phyloP scores from a whole-genome alignment of 2,797 vertebrate genomes.

The Distichodus sexfasciatus region DNA sequence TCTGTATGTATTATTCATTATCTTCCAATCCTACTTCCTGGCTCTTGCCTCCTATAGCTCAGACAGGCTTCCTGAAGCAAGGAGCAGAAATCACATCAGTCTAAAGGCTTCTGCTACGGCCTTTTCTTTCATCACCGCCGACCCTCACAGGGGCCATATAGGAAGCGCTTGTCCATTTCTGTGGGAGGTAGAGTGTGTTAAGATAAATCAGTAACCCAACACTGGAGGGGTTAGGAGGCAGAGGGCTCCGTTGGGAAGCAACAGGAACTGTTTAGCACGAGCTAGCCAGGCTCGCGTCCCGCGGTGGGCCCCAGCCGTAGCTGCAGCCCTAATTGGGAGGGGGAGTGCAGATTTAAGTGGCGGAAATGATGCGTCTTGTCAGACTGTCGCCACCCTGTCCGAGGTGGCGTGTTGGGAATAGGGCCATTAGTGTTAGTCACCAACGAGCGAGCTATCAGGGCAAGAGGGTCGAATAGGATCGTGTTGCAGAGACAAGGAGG shows the following conservation, averaged over 20 bases:
- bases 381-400: slow-evolving; percentile 48
- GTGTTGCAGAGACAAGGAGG: slow-evolving; percentile 31
- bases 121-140: slow-evolving; percentile 6
- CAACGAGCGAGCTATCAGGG: slow-evolving; percentile 51
- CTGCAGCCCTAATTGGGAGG: slow-evolving; percentile 8
- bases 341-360: slow-evolving; percentile 43
- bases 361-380: slow-evolving; percentile 51
- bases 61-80: neutral
- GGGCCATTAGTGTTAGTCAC: slow-evolving; percentile 51
- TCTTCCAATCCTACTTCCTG: neutral
- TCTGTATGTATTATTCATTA: neutral
- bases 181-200: slow-evolving; percentile 38
- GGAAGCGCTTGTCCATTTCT: slow-evolving; percentile 30
- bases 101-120: neutral
- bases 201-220: slow-evolving; percentile 54
- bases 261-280: slow-evolving; percentile 53
- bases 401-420: slow-evolving; percentile 45
- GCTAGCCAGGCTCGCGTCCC: slow-evolving; percentile 29
- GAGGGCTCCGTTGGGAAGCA: slow-evolving; percentile 46
- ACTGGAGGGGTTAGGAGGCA: slow-evolving; percentile 54
- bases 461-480: slow-evolving; percentile 50
- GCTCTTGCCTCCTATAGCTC: neutral
- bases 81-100: neutral
- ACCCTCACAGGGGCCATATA: slow-evolving; percentile 26
- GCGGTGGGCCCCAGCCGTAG: slow-evolving; percentile 3